Evolutionary conservation across 2,797 vertebrate genomes (phyloP).

Genomic region (Pseudocheirus occidentalis): DNA sequence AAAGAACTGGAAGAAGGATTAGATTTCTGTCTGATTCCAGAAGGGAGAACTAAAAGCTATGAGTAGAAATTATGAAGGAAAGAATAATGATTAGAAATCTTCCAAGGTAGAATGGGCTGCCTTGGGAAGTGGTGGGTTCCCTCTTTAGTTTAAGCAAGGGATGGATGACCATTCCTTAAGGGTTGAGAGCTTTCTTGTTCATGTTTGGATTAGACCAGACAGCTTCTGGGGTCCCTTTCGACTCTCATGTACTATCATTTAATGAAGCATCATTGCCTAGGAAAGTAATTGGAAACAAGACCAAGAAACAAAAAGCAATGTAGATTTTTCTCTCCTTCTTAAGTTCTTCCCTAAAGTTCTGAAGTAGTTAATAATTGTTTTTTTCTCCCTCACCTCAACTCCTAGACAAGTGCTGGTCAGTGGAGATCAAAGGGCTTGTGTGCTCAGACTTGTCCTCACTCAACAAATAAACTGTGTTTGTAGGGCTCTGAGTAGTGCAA

Average conservation of each 20-base stretch:
- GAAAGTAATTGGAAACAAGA: constrained; percentile 15
- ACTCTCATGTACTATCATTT: background rate
- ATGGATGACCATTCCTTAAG: background rate
- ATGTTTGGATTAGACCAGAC: background rate
- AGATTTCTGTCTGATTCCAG: background rate
- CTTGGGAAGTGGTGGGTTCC: background rate
- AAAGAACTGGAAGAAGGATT: background rate
- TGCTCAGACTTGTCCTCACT: background rate
- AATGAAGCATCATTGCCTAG: background rate
- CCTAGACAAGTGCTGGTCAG: background rate
- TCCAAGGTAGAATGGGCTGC: background rate
- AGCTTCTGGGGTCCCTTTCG: background rate
- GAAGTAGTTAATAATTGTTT: background rate
- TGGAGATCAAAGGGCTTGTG: background rate
- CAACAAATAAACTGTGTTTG: background rate
- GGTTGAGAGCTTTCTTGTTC: background rate
- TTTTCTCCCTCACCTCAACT: constrained; percentile 43
- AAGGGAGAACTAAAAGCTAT: background rate
- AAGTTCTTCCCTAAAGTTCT: constrained; percentile 14
- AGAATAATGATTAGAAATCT: background rate
- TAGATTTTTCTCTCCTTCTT: background rate
- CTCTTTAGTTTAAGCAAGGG: background rate
- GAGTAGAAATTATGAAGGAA: background rate
- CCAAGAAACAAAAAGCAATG: background rate
- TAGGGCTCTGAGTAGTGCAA: background rate